Conservation (phyloP, 2,888 invertebrate genomes). For the Campaea margaritaria region DNA sequence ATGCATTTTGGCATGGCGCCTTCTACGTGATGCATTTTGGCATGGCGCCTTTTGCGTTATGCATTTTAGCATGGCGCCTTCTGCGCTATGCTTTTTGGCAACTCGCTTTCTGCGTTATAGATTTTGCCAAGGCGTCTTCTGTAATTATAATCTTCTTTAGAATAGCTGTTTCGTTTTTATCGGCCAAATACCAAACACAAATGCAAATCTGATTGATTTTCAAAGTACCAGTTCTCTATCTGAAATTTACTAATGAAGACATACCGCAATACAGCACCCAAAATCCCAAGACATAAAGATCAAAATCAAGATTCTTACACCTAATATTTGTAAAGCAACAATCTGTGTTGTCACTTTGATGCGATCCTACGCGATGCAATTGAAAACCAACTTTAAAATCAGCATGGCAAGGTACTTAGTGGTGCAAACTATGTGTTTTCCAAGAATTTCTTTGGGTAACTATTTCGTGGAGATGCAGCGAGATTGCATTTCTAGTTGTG, state of each 20-base stretch:
- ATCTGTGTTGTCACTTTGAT: constrained; percentile 58
- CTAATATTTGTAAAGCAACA: constrained; percentile 37
- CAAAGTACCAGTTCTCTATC: too few relatives aligned
- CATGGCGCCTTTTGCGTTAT: too few relatives aligned
- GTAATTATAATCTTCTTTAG: too few relatives aligned
- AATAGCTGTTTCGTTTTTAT: background rate
- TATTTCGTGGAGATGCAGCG: background rate
- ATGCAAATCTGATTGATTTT: too few relatives aligned
- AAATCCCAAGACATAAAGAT: background rate
- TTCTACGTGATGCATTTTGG: too few relatives aligned
- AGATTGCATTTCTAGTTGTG: constrained; percentile 6
- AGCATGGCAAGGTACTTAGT: background rate
- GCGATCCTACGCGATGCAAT: background rate
- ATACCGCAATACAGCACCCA: background rate
- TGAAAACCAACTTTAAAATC: background rate
- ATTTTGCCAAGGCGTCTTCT: too few relatives aligned
- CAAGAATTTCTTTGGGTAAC: background rate
- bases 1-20: too few relatives aligned
- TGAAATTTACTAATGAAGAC: background rate
- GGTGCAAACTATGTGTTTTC: background rate
- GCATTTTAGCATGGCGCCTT: too few relatives aligned
- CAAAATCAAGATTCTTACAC: background rate
- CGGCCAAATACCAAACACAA: too few relatives aligned
- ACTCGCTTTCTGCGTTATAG: too few relatives aligned
- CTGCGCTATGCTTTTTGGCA: too few relatives aligned